Evolutionary conservation across 92 coral and sea anemone genomes (phyloP).

Genomic region (Epizoanthus fatuus): DNA sequence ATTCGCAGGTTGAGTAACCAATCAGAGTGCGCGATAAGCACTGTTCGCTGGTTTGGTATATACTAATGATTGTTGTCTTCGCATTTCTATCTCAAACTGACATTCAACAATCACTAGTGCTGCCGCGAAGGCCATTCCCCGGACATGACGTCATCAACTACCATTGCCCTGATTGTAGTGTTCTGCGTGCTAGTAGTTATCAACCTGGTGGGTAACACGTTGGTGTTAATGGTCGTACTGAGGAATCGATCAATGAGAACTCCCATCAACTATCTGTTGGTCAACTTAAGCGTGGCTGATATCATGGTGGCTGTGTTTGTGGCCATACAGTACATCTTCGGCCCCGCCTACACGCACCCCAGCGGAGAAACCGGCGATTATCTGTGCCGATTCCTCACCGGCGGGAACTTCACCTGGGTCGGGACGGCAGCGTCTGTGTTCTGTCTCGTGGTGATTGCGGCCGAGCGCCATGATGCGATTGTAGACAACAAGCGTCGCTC

Average conservation of each 20-base stretch:
- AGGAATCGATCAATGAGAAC: slow-evolving; percentile 65
- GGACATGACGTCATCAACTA: slow-evolving; percentile 7
- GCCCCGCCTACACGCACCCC: slow-evolving; percentile 35
- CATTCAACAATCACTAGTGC: no score
- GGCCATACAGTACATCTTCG: slow-evolving; percentile 25
- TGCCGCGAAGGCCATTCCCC: neutral
- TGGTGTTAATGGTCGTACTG: slow-evolving; percentile 65
- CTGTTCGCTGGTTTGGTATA: no score
- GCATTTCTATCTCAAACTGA: no score
- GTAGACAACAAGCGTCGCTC: slow-evolving; percentile 19
- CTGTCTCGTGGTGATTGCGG: slow-evolving; percentile 29
- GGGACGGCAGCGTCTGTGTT: slow-evolving; percentile 48
- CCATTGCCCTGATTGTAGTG: slow-evolving; percentile 18
- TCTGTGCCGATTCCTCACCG: slow-evolving; percentile 31
- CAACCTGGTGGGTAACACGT: slow-evolving; percentile 66
- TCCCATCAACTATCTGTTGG: slow-evolving; percentile 72
- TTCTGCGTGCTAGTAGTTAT: slow-evolving; percentile 35
- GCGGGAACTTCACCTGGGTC: slow-evolving; percentile 44
- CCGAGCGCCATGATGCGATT: slow-evolving; percentile 32
- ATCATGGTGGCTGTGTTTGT: slow-evolving; percentile 66
- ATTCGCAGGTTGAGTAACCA: no score
- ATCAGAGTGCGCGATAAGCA: no score
- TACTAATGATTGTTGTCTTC: no score
- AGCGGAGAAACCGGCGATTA: slow-evolving; percentile 21
- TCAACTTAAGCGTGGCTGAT: slow-evolving; percentile 73